Conservation (phyloP, 2,888 invertebrate species). For the Petrolisthes manimaculis region DNA sequence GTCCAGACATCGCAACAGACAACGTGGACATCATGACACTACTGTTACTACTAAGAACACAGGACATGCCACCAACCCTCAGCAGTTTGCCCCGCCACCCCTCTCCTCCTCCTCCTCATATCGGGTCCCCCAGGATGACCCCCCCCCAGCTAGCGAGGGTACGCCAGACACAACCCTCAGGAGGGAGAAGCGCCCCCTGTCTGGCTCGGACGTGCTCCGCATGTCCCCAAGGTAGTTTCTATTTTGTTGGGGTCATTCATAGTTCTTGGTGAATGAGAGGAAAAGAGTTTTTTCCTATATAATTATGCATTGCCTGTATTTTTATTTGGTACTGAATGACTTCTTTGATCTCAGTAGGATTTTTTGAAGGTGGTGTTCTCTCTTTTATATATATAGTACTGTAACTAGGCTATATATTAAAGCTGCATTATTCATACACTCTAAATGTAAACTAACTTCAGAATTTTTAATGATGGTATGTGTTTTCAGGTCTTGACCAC, state of each 20-base stretch:
- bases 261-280: constrained; percentile 14
- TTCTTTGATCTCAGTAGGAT: constrained; percentile 17
- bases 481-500: constrained; percentile 32
- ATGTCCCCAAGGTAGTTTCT: constrained; percentile 66
- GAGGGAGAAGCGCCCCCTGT: constrained; percentile 58
- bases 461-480: constrained; percentile 21
- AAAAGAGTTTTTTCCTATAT: constrained; percentile 11
- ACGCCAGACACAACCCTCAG: constrained; percentile 48
- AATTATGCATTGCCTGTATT: constrained; percentile 24
- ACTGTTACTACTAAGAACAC: neutral
- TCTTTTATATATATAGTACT: constrained; percentile 4
- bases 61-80: constrained; percentile 40
- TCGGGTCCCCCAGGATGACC: constrained; percentile 32
- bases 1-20: constrained; percentile 43
- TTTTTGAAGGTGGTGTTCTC: constrained; percentile 25
- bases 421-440: constrained; percentile 2
- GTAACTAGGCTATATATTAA: constrained; percentile 10
- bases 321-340: constrained; percentile 34
- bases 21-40: no score
- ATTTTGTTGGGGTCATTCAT: neutral
- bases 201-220: constrained; percentile 66
- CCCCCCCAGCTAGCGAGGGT: constrained; percentile 45
- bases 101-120: constrained; percentile 14
- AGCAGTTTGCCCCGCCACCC: constrained; percentile 33
- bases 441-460: neutral